phyloP scores from a whole-genome alignment of 1,140 invertebrate species.

The Carposina sasakii region DNA sequence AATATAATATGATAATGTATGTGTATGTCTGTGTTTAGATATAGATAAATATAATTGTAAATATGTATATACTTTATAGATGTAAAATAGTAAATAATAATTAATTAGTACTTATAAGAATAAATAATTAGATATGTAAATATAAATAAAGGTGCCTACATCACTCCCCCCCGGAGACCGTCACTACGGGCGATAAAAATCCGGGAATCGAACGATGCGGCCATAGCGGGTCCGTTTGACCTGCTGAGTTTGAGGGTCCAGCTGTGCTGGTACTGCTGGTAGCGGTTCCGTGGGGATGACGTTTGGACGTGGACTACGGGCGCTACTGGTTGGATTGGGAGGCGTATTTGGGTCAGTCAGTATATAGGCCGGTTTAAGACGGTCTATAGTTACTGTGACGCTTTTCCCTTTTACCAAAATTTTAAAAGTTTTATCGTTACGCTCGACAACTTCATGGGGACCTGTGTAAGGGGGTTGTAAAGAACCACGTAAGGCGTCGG shows the following conservation, averaged over 20 bases:
- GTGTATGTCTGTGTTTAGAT: too few species aligned
- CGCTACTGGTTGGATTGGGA: background rate
- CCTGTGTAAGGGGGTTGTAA: constrained; percentile 62
- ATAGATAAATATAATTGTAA: too few species aligned
- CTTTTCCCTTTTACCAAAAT: background rate
- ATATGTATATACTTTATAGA: too few species aligned
- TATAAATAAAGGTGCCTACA: background rate
- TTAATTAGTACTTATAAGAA: too few species aligned
- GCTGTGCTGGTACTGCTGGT: background rate
- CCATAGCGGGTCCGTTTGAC: too few species aligned
- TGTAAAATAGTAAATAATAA: too few species aligned
- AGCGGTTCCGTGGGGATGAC: background rate
- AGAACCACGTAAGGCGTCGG: constrained; percentile 60
- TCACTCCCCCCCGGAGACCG: constrained; percentile 3
- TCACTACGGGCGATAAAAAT: constrained; percentile 8
- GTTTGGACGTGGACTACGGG: background rate
- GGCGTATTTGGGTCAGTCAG: background rate
- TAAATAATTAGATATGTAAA: too few species aligned
- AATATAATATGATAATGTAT: too few species aligned
- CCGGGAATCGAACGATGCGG: constrained; percentile 5
- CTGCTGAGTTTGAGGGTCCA: background rate
- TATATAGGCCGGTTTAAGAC: constrained; percentile 33
- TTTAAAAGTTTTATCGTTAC: constrained; percentile 23
- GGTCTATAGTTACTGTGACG: constrained; percentile 17
- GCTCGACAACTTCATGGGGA: constrained; percentile 64